Conservation (phyloP, 2,113 vertebrate genomes). For the Excalfactoria chinensis region DNA sequence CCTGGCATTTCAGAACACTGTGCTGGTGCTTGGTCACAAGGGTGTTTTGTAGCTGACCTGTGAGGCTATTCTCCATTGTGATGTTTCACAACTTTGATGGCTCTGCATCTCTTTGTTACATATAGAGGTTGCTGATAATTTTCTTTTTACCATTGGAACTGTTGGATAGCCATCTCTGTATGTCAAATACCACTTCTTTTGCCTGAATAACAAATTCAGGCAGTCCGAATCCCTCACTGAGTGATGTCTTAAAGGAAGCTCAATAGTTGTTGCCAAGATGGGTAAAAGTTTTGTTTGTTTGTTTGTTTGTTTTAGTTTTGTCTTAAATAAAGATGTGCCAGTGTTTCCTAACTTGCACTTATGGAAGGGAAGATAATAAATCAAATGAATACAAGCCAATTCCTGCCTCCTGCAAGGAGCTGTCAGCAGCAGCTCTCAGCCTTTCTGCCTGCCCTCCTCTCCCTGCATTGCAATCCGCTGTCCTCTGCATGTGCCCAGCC, state of each 20-base stretch:
- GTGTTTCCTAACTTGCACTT: constrained; percentile 8
- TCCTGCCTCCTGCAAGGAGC: neutral
- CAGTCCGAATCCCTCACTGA: neutral
- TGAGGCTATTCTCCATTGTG: neutral
- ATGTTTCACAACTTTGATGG: neutral
- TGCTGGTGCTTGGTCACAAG: neutral
- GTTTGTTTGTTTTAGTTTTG: neutral
- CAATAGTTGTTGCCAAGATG: neutral
- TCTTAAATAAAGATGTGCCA: neutral
- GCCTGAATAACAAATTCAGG: neutral
- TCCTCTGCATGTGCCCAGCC: neutral
- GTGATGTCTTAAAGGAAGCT: neutral
- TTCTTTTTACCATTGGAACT: neutral
- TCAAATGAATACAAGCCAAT: neutral
- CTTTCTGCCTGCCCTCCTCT: neutral
- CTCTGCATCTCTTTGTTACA: neutral
- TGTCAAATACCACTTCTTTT: neutral
- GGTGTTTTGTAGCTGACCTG: neutral
- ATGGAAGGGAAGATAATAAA: constrained; percentile 3
- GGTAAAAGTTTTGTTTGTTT: neutral
- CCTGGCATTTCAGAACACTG: neutral
- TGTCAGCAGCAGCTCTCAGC: neutral
- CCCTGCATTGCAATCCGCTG: neutral
- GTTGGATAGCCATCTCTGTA: neutral
- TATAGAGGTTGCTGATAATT: neutral